Evolutionary conservation across 2,888 invertebrate genomes (phyloP), one percentile per base, ranked within the genome.

Genomic region (Oxyteleia sp.): DNA sequence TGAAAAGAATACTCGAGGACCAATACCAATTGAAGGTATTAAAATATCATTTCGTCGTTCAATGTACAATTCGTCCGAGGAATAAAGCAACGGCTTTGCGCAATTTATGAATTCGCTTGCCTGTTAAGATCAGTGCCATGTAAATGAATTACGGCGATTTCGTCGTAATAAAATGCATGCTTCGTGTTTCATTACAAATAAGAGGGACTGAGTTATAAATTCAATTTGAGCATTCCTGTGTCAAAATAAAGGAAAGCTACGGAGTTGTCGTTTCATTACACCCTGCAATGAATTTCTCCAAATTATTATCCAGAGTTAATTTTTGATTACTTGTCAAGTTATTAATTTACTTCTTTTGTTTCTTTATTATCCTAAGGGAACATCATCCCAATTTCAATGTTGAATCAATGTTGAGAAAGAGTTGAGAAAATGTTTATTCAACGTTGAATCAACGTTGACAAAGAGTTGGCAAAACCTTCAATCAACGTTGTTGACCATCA

Each of bases 141-240:
- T 57, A 75, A 75, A 66, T 49, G 53, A 75, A 75, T 55, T 55
- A 75, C 64, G 26, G 13, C 32, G 53, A 35, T 45, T 55, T 11
- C 26, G 15, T 23, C 11, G 26, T 47, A 41, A 66, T 41, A 45
- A 59, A 76, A 66, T 23, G 51, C 5, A 8, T 29, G 16, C 26
- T 20, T 32, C 10, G 38, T 18, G 11, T 20, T 38, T 13, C 45
- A 35, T 49, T 47, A 11, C 13, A 26, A 66, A 61, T 57, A 47
- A 38, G 32, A 41, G 18, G 8, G n/a, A 61, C 5, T 18, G 35
- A 26, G 15, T 11, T 68, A 61, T 72, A 74, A 45, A 74, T 63
- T 74, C 38, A 38, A 55, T 55, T 74, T 18, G 13, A 11, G 29
- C 38, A 47, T 35, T 45, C 13, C 26, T 8, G 20, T 51, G 53